Evolutionary conservation across 2,888 invertebrate genomes (phyloP).

Genomic region (Sinopyrophorus schimmeli): DNA sequence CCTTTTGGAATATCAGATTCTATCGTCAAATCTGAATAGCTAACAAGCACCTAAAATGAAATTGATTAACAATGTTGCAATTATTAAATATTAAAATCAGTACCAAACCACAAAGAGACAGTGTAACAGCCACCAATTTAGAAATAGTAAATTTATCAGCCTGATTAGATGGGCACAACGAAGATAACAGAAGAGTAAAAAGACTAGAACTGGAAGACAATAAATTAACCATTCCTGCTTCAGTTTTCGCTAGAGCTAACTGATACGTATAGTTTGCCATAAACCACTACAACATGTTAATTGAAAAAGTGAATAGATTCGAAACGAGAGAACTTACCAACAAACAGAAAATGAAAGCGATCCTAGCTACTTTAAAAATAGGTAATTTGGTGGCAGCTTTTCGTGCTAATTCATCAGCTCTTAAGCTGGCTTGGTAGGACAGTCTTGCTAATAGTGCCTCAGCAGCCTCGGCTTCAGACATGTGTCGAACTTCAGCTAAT

Average conservation of each 20-base stretch:
- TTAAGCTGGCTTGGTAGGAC: slow-evolving; percentile 90
- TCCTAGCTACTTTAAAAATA: slow-evolving; percentile 75
- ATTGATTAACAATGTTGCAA: slow-evolving; percentile 3
- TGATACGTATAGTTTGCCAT: slow-evolving; percentile 92
- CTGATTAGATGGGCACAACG: slow-evolving; percentile 80
- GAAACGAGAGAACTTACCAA: slow-evolving; percentile 64
- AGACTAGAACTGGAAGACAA: slow-evolving; percentile 88
- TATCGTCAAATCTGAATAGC: slow-evolving; percentile 70
- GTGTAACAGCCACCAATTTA: slow-evolving; percentile 77
- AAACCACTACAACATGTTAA: slow-evolving; percentile 80
- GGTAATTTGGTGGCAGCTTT: slow-evolving; percentile 77
- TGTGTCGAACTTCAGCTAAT: slow-evolving; percentile 85
- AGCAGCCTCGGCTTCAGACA: slow-evolving; percentile 88
- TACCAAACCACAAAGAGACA: slow-evolving; percentile 80
- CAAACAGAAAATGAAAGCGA: slow-evolving; percentile 83
- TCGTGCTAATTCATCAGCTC: slow-evolving; percentile 78
- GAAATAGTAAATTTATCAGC: slow-evolving; percentile 85
- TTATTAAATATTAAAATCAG: slow-evolving; percentile 4
- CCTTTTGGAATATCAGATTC: slow-evolving; percentile 74
- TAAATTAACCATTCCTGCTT: slow-evolving; percentile 85
- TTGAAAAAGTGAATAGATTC: background rate
- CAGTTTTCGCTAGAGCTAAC: slow-evolving; percentile 80
- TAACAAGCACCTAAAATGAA: slow-evolving; percentile 70
- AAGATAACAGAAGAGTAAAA: slow-evolving; percentile 85
- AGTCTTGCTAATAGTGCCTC: slow-evolving; percentile 90